phyloP scores from a whole-genome alignment of 2,888 invertebrate genomes.

The Lissonota sp. region DNA sequence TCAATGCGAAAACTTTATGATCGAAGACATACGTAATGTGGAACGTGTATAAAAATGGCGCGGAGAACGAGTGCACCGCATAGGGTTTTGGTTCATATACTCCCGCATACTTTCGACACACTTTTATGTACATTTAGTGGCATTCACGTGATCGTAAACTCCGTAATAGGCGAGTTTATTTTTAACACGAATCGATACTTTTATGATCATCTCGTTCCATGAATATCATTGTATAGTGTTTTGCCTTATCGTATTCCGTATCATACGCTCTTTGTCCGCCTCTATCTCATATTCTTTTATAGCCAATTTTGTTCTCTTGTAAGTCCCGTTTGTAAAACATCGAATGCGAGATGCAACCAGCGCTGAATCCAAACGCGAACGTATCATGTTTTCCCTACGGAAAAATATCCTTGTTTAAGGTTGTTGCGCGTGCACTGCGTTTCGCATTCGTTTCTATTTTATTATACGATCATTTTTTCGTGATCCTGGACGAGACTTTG shows the following conservation, averaged over 20 bases:
- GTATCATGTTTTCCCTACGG: no score
- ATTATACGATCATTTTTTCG: no score
- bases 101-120: conserved; percentile 6
- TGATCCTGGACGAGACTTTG: no score
- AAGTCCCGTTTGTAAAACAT: background rate
- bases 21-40: background rate
- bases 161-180: conserved; percentile 17
- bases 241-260: background rate
- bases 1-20: conserved; percentile 5
- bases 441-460: no score
- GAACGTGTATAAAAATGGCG: conserved; percentile 4
- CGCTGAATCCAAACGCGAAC: background rate
- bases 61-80: background rate
- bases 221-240: background rate
- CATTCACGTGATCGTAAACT: background rate
- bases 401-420: no score
- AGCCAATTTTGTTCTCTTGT: background rate
- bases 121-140: background rate
- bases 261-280: background rate
- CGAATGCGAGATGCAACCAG: conserved; percentile 1
- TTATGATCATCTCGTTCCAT: conserved; percentile 2
- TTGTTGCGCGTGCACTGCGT: no score
- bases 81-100: background rate
- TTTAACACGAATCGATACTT: conserved; percentile 17
- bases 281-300: background rate